Evolutionary conservation across 2,888 invertebrate species (phyloP).

Genomic region (Eledone cirrhosa): DNA sequence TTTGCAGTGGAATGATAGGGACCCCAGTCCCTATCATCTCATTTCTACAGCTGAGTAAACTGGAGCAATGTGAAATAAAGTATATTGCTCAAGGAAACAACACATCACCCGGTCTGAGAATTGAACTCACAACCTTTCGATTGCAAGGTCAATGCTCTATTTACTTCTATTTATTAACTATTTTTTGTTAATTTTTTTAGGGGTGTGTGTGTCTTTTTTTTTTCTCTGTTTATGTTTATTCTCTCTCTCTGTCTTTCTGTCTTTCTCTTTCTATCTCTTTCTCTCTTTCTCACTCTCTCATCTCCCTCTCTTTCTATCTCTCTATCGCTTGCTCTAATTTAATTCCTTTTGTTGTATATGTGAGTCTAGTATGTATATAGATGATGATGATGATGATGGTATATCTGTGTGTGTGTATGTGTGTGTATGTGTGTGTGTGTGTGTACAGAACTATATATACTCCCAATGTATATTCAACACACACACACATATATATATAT

Average conservation of each 20-base stretch:
- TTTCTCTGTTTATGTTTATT: background rate
- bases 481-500: background rate
- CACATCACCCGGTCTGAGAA: too few species aligned
- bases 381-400: too few species aligned
- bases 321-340: background rate
- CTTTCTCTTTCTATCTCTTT: conserved; percentile 7
- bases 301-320: conserved; percentile 10
- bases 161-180: background rate
- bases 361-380: background rate
- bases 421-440: too few species aligned
- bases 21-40: too few species aligned
- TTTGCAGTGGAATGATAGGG: too few species aligned
- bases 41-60: too few species aligned
- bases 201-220: background rate
- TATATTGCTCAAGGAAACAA: too few species aligned
- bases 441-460: too few species aligned
- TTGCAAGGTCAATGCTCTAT: background rate
- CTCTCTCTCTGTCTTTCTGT: background rate
- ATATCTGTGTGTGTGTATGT: too few species aligned
- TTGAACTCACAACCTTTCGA: too few species aligned
- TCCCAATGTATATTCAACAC: background rate
- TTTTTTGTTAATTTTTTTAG: background rate
- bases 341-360: background rate
- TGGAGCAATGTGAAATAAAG: too few species aligned
- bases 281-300: conserved; percentile 30